These are phyloP conservation scores for Lepidurus apus DNA, from an alignment of 1,140 invertebrate species.

Conservation along the genomic window DNA sequence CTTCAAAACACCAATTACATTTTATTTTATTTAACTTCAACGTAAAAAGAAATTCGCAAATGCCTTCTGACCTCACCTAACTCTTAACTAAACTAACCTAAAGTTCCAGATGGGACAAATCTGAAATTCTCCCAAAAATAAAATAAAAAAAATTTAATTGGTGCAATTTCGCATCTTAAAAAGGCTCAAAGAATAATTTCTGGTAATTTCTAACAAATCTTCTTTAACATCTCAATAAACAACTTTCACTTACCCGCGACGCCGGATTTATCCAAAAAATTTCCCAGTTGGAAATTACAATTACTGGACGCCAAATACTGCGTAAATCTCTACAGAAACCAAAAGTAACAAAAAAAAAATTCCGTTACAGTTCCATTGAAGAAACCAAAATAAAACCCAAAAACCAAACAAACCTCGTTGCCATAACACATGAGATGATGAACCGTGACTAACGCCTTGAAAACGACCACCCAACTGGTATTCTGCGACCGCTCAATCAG, in stretches of 20 bases:
- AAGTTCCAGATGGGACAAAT: too few species aligned
- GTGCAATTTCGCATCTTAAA: too few species aligned
- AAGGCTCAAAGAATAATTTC: too few species aligned
- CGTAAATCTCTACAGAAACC: slow-evolving; percentile 86
- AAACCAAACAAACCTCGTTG: slow-evolving; percentile 75
- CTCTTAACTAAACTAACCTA: too few species aligned
- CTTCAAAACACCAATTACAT: too few species aligned
- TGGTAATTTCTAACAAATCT: too few species aligned
- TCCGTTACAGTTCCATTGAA: neutral
- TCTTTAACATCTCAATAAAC: too few species aligned
- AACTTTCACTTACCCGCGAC: slow-evolving; percentile 57
- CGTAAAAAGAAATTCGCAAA: too few species aligned
- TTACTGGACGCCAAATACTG: slow-evolving; percentile 99
- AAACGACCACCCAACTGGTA: slow-evolving; percentile 96
- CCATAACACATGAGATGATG: slow-evolving; percentile 99
- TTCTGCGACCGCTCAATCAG: slow-evolving; percentile 96
- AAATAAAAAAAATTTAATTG: too few species aligned
- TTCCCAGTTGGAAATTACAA: slow-evolving; percentile 95
- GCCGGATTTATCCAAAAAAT: slow-evolving; percentile 89
- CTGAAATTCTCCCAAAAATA: too few species aligned
- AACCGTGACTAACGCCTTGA: slow-evolving; percentile 95
- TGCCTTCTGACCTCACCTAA: too few species aligned
- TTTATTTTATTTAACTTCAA: too few species aligned
- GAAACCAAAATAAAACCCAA: neutral
- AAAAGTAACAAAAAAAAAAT: slow-evolving; percentile 29